Evolutionary conservation across 1,140 invertebrate species (phyloP).

Genomic region (Arion vulgaris): DNA sequence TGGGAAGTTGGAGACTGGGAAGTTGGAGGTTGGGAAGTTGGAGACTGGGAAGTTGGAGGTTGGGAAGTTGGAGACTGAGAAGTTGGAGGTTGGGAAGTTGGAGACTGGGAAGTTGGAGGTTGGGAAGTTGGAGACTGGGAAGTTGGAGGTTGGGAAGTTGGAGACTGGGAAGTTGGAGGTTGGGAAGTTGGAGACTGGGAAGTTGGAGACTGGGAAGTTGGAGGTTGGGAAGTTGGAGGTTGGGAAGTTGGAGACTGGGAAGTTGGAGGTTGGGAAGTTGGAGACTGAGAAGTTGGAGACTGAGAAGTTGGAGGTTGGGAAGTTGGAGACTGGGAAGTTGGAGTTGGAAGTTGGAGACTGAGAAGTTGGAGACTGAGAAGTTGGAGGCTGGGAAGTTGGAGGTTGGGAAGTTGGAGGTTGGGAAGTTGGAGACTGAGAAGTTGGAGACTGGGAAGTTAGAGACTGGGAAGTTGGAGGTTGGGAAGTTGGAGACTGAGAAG

Average conservation of each 20-base stretch:
- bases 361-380: background rate
- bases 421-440: too few relatives aligned
- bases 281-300: too few relatives aligned
- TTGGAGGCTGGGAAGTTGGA: background rate
- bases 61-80: too few relatives aligned
- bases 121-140: too few relatives aligned
- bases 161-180: background rate
- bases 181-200: background rate
- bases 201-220: background rate
- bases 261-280: too few relatives aligned
- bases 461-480: too few relatives aligned
- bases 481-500: too few relatives aligned
- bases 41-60: too few relatives aligned
- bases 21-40: background rate
- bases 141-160: background rate
- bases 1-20: conserved; percentile 3
- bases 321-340: background rate
- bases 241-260: background rate
- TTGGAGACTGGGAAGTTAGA: too few relatives aligned
- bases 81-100: too few relatives aligned
- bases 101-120: too few relatives aligned
- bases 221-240: background rate
- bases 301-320: background rate
- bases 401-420: background rate
- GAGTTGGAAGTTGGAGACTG: background rate